Conservation (phyloP, 2,888 invertebrate species). For the Caenorhabditis sp. region DNA sequence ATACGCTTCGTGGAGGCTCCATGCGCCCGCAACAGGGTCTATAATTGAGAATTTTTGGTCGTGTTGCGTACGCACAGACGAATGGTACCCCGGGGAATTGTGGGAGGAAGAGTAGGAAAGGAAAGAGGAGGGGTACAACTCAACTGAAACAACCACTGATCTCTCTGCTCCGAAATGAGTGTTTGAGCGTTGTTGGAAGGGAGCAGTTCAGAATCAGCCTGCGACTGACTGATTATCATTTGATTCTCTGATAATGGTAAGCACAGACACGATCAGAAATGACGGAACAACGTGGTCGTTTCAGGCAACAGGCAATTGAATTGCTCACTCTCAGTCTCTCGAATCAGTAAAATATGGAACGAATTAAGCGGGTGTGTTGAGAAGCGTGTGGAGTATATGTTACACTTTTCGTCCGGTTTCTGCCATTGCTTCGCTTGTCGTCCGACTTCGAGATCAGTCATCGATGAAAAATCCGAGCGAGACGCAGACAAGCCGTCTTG, state of each 20-base stretch:
- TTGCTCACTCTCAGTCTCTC: too few relatives aligned
- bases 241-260: too few relatives aligned
- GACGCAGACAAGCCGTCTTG: conserved; percentile 20
- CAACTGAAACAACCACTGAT: conserved; percentile 28
- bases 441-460: conserved; percentile 21
- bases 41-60: conserved; percentile 35
- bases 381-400: conserved; percentile 15
- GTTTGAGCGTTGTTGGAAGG: not conserved
- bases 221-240: too few relatives aligned
- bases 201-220: not conserved
- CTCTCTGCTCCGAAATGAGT: conserved; percentile 10
- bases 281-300: too few relatives aligned
- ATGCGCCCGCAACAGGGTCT: conserved; percentile 1
- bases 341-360: conserved; percentile 29
- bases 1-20: conserved; percentile 15
- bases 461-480: conserved; percentile 23
- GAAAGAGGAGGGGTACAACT: not conserved
- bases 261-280: too few relatives aligned
- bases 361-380: conserved; percentile 4
- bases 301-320: too few relatives aligned
- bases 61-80: conserved; percentile 1
- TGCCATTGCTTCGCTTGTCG: conserved; percentile 7
- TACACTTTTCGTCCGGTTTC: conserved; percentile 10
- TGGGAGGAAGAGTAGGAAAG: too few relatives aligned
- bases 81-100: conserved; percentile 40